Evolutionary conservation across 2,113 vertebrate genomes (phyloP), one percentile per base, ranked within the genome.

Genomic region (Sphyrna mokarran): DNA sequence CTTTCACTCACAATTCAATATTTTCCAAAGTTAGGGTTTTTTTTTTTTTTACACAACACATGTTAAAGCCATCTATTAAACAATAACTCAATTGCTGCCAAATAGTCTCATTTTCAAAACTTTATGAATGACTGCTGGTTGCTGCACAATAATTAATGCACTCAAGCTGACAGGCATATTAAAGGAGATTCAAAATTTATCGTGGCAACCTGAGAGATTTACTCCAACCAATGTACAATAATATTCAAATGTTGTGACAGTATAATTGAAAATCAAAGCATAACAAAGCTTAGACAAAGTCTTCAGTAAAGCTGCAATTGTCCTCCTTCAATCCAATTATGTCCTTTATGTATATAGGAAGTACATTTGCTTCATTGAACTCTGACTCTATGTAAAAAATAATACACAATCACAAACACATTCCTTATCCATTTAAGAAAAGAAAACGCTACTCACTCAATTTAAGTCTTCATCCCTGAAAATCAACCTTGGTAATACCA

Each of bases 141-240:
- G 83, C 83, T 43, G 83, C 58, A 91, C 87, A 91, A 61, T 23
- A 91, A 91, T 91, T 91, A 63, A n/a, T 61, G 87, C 54, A 29
- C 29, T 91, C 3, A n/a, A 14, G 54, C 26, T 91, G 54, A 90
- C 58, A 68, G 14, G 37, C 61, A 93, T 93, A 13, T 48, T 66
- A 66, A 66, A 37, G 10, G 33, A 68, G 90, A 68, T 18, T 66
- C 14, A 48, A 33, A 68, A 68, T 93, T 66, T 9, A 13, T 66
- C 63, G 68, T 37, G 5, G 33, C 90, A 93, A 66, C 90, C 33
- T 20, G 16, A 93, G 90, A 93, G 11, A 66, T 37, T 93, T 68
- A 66, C 33, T 68, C 33, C 90, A 93, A 33, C 16, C 61, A 93
- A 54, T 18, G 26, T 5, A 61, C 90, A 63, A 68, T 61, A 68